Base-by-base conservation (phyloP, 2,113 vertebrate genomes). In the Eonycteris spelaea region DNA sequence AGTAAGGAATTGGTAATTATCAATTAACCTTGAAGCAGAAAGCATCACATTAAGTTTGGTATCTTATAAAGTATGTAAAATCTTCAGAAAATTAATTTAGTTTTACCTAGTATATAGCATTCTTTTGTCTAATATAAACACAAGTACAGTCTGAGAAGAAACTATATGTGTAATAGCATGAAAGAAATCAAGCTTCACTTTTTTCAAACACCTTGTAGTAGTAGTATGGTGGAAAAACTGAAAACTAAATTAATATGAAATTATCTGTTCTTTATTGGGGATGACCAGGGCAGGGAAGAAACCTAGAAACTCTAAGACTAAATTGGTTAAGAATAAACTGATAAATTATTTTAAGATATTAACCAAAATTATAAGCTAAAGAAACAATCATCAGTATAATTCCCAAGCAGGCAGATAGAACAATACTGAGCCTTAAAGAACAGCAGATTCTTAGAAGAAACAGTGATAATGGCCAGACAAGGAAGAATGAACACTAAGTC, bases 321-420 rank as follows among this genome's bases (percentile, higher is more conserved):
- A 95, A 30, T 28, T 9, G 16, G 63, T 53, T 89, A 91, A 90
- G n/a, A 94, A 85, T 30, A 65, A 90, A 92, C n/a, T 33, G 35
- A 89, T 65, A 93, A 93, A 70, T 91, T 75, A 94, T 77, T 93
- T 94, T 19, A 96, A 96, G 7, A 4, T 85, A 88, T 67, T 90
- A 26, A 57, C 94, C 48, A 92, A 95, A 83, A 84, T 63, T 80
- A 93, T 35, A 95, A 87, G 21, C n/a, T 89, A 75, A 87, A n/a
- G 73, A 8, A 89, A 95, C 26, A 94, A 61, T 59, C 59, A 21
- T 51, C 45, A 45, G 2, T 45, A 16, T 28, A 75, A 95, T 67
- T 73, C 24, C 63, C 24, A 91, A 92, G 55, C 11, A 94, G 53
- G 68, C 55, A 84, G 15, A 78, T 26, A 92, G 40, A 87, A 38